These are phyloP conservation scores for Atta colombica DNA, from an alignment of 1,140 invertebrate genomes.

Conservation along the genomic window DNA sequence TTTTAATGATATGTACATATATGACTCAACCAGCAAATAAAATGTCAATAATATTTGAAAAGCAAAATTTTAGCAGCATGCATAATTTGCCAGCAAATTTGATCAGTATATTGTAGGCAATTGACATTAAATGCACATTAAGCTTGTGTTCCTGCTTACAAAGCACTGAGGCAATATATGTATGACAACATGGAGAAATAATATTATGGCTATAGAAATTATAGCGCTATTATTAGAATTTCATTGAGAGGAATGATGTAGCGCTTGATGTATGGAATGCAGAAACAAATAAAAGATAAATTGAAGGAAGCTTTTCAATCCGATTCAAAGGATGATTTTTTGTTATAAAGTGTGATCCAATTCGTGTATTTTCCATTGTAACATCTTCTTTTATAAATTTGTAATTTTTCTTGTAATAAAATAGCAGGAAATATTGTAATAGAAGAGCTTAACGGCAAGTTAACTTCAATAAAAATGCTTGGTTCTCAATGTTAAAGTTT, in stretches of 20 bases:
- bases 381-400: constrained; percentile 16
- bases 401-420: constrained; percentile 36
- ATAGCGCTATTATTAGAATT: background rate
- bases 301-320: background rate
- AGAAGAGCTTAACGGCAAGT: constrained; percentile 26
- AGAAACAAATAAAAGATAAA: background rate
- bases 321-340: constrained; percentile 14
- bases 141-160: background rate
- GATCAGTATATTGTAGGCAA: constrained; percentile 10
- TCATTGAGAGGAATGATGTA: constrained; percentile 3
- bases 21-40: background rate
- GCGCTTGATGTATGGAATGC: background rate
- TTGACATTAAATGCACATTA: constrained; percentile 2
- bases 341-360: background rate
- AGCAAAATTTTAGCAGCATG: constrained; percentile 1
- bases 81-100: background rate
- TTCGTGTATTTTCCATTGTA: constrained; percentile 2
- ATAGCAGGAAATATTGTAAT: constrained; percentile 7
- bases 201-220: constrained; percentile 9
- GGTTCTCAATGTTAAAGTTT: constrained; percentile 18
- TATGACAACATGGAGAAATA: background rate
- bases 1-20: background rate
- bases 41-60: background rate
- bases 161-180: background rate
- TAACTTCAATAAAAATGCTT: constrained; percentile 44